Percentiles rank a stretch among this genome's conserved stretches.
Conservation (phyloP, 2,888 invertebrate species). For the Copidosoma aretas region DNA sequence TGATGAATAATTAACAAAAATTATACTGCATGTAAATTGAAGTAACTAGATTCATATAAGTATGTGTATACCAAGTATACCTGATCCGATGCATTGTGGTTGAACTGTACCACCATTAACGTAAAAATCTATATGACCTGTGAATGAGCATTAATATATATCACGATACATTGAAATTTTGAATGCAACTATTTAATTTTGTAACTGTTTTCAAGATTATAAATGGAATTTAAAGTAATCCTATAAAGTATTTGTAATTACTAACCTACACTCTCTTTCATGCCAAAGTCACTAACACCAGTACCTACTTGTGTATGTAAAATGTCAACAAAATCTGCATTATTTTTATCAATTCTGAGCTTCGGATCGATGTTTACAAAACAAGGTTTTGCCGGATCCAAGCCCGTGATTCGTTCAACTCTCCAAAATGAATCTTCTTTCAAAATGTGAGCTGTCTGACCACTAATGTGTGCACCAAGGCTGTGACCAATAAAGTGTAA, state of each 20-base stretch:
- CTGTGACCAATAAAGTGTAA: constrained; percentile 70
- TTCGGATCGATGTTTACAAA: constrained; percentile 63
- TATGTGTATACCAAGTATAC: constrained; percentile 61
- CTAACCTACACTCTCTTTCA: constrained; percentile 66
- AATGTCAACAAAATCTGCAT: constrained; percentile 70
- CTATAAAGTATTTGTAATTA: neutral
- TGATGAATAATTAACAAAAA: constrained; percentile 1
- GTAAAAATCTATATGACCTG: constrained; percentile 70
- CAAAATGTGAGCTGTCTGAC: constrained; percentile 65
- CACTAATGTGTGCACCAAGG: constrained; percentile 69
- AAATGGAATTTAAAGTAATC: constrained; percentile 53
- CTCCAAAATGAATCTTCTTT: constrained; percentile 51
- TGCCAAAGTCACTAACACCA: constrained; percentile 66
- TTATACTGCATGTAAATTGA: neutral
- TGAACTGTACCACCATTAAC: constrained; percentile 73
- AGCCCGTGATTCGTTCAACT: constrained; percentile 61
- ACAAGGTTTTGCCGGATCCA: constrained; percentile 72
- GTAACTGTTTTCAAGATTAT: too few species aligned
- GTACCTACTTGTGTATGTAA: constrained; percentile 69
- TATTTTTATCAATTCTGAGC: constrained; percentile 65
- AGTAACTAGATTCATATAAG: neutral
- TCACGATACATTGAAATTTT: too few species aligned
- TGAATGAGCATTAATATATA: neutral
- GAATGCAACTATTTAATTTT: too few species aligned
- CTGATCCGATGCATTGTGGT: constrained; percentile 56